Percentiles rank a stretch among this genome's conserved stretches.
These are phyloP conservation scores for Huso huso DNA, from an alignment of 2,797 vertebrate genomes.

Conservation along the genomic window DNA sequence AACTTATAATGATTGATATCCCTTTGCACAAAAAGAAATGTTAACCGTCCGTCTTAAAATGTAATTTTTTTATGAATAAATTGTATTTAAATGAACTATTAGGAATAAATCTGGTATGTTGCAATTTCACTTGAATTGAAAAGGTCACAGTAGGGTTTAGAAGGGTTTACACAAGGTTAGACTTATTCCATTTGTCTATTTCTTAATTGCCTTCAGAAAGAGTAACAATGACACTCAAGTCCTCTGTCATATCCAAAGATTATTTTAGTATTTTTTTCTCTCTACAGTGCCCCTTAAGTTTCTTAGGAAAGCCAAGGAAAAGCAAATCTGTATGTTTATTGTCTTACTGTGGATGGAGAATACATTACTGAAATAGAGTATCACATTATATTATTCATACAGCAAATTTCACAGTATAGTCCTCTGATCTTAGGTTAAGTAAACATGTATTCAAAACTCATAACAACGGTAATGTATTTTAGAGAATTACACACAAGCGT, in stretches of 20 bases:
- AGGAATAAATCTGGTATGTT: constrained; percentile 50
- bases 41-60: constrained; percentile 47
- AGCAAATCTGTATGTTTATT: no score
- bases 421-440: no score
- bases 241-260: neutral
- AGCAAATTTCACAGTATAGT: no score
- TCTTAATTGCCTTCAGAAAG: constrained; percentile 27
- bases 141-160: constrained; percentile 57
- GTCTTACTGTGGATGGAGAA: no score
- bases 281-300: no score
- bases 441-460: no score
- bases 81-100: constrained; percentile 48
- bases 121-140: constrained; percentile 51
- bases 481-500: no score
- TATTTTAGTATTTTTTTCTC: neutral
- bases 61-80: constrained; percentile 42
- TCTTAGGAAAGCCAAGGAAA: no score
- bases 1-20: constrained; percentile 84
- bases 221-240: neutral
- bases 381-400: no score
- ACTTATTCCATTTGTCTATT: constrained; percentile 22
- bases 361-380: no score
- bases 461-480: no score
- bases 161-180: constrained; percentile 29
- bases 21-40: constrained; percentile 67